These are phyloP conservation scores for Hippocampus comes DNA, from an alignment of 2,113 vertebrate species.

Conservation along the genomic window DNA sequence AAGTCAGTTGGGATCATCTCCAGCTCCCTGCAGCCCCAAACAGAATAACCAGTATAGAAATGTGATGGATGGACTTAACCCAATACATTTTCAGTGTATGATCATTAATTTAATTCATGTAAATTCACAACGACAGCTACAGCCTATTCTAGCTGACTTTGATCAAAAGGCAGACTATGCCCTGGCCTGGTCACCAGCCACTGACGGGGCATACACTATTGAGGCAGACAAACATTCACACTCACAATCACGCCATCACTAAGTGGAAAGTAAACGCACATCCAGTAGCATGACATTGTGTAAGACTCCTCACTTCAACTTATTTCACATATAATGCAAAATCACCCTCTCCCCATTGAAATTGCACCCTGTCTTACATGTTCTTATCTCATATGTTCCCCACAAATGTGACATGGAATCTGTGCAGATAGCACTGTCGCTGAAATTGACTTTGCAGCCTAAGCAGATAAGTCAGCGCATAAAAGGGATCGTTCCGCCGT, in stretches of 20 bases:
- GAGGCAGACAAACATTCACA: background rate
- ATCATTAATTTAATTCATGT: background rate
- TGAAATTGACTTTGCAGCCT: slow-evolving; percentile 1
- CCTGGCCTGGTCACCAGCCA: background rate
- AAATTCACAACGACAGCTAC: background rate
- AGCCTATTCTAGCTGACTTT: background rate
- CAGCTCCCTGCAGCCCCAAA: background rate
- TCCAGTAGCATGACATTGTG: background rate
- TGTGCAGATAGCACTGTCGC: background rate
- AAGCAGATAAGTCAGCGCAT: background rate
- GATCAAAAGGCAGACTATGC: background rate
- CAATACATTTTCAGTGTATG: background rate
- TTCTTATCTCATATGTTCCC: background rate
- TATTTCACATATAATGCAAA: background rate
- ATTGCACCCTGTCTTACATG: background rate
- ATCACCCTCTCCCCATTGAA: background rate
- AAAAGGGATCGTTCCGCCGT: background rate
- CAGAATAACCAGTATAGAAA: background rate
- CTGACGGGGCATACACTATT: background rate
- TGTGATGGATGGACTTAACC: background rate
- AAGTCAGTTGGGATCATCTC: background rate
- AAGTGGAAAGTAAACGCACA: background rate
- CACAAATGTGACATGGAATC: background rate
- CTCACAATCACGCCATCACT: background rate
- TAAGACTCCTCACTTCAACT: background rate